A percentile compares a stretch with the other conserved stretches of the same genome.
phyloP scores from a whole-genome alignment of 2,888 invertebrate genomes.

The Drosophila longiperda region DNA sequence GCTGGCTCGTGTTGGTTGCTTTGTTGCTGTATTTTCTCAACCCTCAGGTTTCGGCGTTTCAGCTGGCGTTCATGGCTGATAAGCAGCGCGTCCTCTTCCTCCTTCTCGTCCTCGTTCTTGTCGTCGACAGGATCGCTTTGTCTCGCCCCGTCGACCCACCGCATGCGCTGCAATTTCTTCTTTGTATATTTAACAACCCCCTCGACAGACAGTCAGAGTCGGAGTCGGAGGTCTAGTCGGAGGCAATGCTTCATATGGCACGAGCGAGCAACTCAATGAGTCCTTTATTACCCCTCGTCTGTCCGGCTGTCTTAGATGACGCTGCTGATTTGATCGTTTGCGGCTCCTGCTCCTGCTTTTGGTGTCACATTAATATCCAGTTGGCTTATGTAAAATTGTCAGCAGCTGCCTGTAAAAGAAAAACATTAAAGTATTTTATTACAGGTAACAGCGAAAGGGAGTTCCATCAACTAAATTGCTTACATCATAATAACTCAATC shows the following conservation, averaged over 20 bases:
- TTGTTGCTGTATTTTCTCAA: conserved; percentile 37
- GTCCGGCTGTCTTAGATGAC: conserved; percentile 23
- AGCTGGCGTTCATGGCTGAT: conserved; percentile 67
- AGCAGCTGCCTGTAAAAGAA: conserved; percentile 60
- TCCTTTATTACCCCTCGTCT: conserved; percentile 43
- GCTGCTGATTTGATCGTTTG: conserved; percentile 58
- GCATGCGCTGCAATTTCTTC: conserved; percentile 66
- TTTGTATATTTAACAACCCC: conserved; percentile 57
- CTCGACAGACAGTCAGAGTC: conserved; percentile 26
- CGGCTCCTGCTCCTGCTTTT: conserved; percentile 10
- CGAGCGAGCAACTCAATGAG: conserved; percentile 44
- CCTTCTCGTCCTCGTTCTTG: conserved; percentile 26
- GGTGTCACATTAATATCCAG: conserved; percentile 40
- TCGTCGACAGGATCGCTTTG: conserved; percentile 69
- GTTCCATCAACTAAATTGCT: neutral
- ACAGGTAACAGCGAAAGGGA: conserved; percentile 28
- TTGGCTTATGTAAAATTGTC: conserved; percentile 21
- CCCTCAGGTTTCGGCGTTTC: conserved; percentile 50
- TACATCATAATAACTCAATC: neutral
- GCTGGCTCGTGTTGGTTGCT: conserved; percentile 27
- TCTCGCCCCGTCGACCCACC: conserved; percentile 54
- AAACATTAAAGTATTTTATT: conserved; percentile 26
- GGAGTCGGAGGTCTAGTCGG: conserved; percentile 7
- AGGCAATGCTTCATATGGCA: conserved; percentile 55
- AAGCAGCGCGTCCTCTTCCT: conserved; percentile 45